Base-by-base conservation (phyloP, 2,888 invertebrate genomes). In the Geophilus truncorum region DNA sequence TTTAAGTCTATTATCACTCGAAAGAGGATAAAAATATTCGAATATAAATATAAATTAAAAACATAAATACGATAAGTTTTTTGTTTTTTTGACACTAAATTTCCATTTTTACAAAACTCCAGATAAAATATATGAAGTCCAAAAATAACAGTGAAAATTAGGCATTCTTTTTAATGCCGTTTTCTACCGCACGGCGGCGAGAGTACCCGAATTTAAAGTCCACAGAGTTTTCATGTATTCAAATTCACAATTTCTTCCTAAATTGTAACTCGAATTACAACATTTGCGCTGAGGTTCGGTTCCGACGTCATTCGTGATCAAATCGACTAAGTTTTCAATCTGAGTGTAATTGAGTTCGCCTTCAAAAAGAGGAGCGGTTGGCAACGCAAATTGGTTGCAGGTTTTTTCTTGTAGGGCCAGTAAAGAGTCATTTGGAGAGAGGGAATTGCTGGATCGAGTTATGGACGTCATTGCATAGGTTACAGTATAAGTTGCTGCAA, bases 401-500 rank as follows among this genome's bases (percentile, higher is more conserved):
- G 9, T 40, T 10, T 40, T 40, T 9, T 15, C 40, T 40, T 40
- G 40, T 1, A 40, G 1, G 12, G 40, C 15, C 15, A 40, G 5
- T 40, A 40, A 9, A 5, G 40, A 12, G 40, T 40, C 15, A 40
- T 40, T 40, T 12, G 40, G 40, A 40, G 5, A 12, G 12, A 15
- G 15, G 40, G 9, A 40, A 40, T 34, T 34, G 34, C 10, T 5
- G 6, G 34, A 34, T 34, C 40, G n/a, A n/a, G n/a, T 57, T 5
- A 57, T 23, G 2, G 57, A 57, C 2, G 18, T n/a, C 57, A 57
- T 57, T 5, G 18, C 57, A 21, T 9, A 21, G n/a, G 18, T n/a
- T 9, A 57, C 57, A 7, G 57, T 57, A n/a, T 57, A 57, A 9
- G 80, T 34, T 2, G 92, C 91, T 34, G 91, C 90, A 76, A 91